These are phyloP conservation scores for Otis tarda DNA, from an alignment of 2,113 vertebrate species.

Conservation along the genomic window DNA sequence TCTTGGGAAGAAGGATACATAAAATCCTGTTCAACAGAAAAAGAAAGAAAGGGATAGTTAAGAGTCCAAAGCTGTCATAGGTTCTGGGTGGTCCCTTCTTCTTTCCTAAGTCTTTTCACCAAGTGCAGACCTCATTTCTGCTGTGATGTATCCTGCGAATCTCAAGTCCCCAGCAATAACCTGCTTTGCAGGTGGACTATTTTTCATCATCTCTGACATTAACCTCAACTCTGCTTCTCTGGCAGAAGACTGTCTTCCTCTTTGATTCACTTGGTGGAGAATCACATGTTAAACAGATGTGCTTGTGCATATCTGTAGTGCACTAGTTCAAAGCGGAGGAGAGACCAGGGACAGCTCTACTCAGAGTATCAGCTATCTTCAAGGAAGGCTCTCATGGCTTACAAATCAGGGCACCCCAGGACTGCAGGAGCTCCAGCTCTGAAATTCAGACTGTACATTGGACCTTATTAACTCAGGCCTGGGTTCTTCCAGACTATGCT, in stretches of 20 bases:
- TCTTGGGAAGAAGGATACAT: not conserved
- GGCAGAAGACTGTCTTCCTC: not conserved
- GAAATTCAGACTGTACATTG: not conserved
- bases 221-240: not conserved
- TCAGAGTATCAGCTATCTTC: not conserved
- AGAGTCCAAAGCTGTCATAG: not conserved
- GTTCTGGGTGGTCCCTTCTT: not conserved
- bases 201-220: not conserved
- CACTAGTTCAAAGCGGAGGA: not conserved
- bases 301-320: not conserved
- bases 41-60: not conserved
- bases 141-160: not conserved
- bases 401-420: not conserved
- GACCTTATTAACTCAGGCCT: not conserved
- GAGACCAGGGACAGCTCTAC: not conserved
- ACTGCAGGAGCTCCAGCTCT: not conserved
- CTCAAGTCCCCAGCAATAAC: not conserved
- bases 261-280: not conserved
- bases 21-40: not conserved
- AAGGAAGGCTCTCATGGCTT: not conserved
- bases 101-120: not conserved
- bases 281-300: not conserved
- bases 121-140: not conserved
- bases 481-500: not conserved
- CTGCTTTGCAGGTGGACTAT: not conserved